phyloP scores from a whole-genome alignment of 2,113 vertebrate genomes.

The Corythaixoides concolor region DNA sequence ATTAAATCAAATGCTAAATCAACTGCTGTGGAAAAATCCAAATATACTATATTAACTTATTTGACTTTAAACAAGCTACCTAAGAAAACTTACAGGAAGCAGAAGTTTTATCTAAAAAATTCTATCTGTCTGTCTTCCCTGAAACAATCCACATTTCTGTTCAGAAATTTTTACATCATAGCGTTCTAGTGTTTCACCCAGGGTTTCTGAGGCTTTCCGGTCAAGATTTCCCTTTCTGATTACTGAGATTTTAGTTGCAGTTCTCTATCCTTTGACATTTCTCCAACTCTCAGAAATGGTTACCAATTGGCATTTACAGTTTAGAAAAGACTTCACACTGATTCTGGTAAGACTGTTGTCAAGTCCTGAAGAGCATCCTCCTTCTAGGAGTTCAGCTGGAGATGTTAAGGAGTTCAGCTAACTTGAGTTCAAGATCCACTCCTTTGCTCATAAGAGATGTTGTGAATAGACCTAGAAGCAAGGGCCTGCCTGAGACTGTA shows the following conservation, averaged over 20 bases:
- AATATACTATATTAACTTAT: background rate
- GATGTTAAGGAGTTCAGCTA: fast-evolving
- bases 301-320: background rate
- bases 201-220: background rate
- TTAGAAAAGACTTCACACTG: background rate
- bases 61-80: background rate
- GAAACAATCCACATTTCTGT: background rate
- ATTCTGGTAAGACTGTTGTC: background rate
- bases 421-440: background rate
- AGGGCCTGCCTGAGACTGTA: background rate
- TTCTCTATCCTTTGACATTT: background rate
- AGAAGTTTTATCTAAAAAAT: background rate
- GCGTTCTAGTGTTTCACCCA: fast-evolving
- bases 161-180: background rate
- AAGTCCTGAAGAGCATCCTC: background rate
- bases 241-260: background rate
- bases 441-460: background rate
- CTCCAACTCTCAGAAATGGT: background rate
- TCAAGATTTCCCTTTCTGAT: background rate
- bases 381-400: background rate
- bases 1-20: background rate
- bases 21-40: background rate
- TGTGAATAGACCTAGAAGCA: background rate
- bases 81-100: background rate
- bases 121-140: background rate